Base-by-base conservation (phyloP, 2,888 invertebrate species). In the Heterodera filipjevi region DNA sequence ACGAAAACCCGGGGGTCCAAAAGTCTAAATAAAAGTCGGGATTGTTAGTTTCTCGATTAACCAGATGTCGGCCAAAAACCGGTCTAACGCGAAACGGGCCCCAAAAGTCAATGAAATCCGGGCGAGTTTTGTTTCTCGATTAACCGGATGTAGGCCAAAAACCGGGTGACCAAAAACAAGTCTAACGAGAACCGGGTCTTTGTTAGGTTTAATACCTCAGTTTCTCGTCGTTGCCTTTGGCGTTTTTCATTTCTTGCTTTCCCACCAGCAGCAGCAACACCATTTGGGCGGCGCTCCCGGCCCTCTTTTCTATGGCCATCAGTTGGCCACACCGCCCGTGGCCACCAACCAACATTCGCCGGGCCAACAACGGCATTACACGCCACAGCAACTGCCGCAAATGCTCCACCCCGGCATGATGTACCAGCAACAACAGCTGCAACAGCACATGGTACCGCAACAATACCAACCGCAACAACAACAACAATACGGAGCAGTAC, bases 401-500 rank as follows among this genome's bases (percentile, higher is more conserved):
- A 68, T 68, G 68, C 22, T 68, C 32, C 68, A 68, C 3, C 68
- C 68, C 27, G 68, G 68, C 19, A 68, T 68, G 68, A 68, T 76
- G 66, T 66, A 76, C 22, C 76, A 66, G 12, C 76, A 74, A 44
- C 78, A 76, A 78, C 77, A 53, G 19, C 77, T 32, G 19, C 76
- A 78, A 66, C 53, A 22, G 27, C 68, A 76, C 22, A 22, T 59
- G 39, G 35, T 12, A 22, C 22, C 32, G 32, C 14, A 22, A 12
- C 49, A 27, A 14, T 27, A 59, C 19, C 71, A 33, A 30, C 33
- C 2, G 27, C 53, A 53, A 53, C 33, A 10, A 33, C 53, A 53
- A 53, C 59, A 59, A 59, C 59, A 59, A 59, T 59, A 59, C 27
- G 59, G 59, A 59, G 59, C 59, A 59, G 59, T 59, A 59, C 59